Conservation (phyloP, 2,888 invertebrate genomes). For the Calameuta pallipes region DNA sequence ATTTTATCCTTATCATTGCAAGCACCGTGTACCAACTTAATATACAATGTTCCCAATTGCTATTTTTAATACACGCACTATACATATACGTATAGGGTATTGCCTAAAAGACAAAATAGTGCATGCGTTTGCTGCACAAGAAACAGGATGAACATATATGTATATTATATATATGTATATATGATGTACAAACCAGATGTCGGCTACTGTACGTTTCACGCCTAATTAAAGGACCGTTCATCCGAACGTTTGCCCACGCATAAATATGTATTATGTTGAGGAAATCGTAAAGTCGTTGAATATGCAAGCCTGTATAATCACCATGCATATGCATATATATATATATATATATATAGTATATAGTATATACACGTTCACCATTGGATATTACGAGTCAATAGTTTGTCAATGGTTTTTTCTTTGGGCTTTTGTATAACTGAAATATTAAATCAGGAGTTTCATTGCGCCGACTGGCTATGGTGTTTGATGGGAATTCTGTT, state of each 20-base stretch:
- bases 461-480: background rate
- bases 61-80: too few species aligned
- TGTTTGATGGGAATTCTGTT: background rate
- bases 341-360: background rate
- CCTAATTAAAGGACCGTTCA: slow-evolving; percentile 5
- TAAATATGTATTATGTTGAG: slow-evolving; percentile 1
- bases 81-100: too few species aligned
- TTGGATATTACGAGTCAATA: background rate
- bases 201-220: background rate
- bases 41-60: background rate
- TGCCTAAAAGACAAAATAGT: background rate
- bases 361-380: background rate
- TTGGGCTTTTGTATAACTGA: background rate
- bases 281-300: slow-evolving; percentile 1
- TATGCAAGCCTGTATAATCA: background rate
- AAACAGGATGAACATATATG: background rate
- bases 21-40: background rate
- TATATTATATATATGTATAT: background rate
- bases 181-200: background rate
- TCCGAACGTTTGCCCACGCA: slow-evolving; percentile 5
- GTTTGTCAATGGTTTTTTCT: background rate
- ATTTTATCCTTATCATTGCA: background rate
- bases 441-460: background rate
- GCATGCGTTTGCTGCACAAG: background rate
- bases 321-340: background rate